Conservation (phyloP, 2,888 invertebrate genomes). For the Sesamia inferens region DNA sequence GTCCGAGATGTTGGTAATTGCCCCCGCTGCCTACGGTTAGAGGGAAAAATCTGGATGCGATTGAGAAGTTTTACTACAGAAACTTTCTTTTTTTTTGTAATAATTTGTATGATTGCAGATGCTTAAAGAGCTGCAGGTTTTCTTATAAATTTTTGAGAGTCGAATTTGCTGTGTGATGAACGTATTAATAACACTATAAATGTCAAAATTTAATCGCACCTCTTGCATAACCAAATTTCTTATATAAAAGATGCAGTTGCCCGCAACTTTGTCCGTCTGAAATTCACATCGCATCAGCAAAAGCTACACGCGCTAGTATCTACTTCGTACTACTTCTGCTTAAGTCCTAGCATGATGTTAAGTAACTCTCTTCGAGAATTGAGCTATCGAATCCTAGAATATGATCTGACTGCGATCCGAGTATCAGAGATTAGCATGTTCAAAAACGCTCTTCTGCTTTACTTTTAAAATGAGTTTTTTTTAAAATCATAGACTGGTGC, state of each 20-base stretch:
- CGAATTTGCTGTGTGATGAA: neutral
- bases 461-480: too few species aligned
- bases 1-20: constrained; percentile 89
- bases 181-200: neutral
- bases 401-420: too few species aligned
- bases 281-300: too few species aligned
- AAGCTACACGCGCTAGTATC: too few species aligned
- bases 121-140: neutral
- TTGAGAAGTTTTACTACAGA: constrained; percentile 47
- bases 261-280: too few species aligned
- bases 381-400: too few species aligned
- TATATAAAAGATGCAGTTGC: neutral
- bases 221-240: neutral
- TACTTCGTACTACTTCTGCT: too few species aligned
- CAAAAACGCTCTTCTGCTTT: too few species aligned
- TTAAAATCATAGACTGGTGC: too few species aligned
- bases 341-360: too few species aligned
- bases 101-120: constrained; percentile 6
- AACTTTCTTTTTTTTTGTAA: constrained; percentile 16
- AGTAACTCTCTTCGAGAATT: too few species aligned
- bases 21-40: constrained; percentile 77
- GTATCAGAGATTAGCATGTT: too few species aligned
- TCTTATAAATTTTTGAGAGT: neutral
- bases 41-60: constrained; percentile 70
- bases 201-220: neutral